Evolutionary conservation across 2,888 invertebrate species (phyloP).

Genomic region (Capitulum mitella): DNA sequence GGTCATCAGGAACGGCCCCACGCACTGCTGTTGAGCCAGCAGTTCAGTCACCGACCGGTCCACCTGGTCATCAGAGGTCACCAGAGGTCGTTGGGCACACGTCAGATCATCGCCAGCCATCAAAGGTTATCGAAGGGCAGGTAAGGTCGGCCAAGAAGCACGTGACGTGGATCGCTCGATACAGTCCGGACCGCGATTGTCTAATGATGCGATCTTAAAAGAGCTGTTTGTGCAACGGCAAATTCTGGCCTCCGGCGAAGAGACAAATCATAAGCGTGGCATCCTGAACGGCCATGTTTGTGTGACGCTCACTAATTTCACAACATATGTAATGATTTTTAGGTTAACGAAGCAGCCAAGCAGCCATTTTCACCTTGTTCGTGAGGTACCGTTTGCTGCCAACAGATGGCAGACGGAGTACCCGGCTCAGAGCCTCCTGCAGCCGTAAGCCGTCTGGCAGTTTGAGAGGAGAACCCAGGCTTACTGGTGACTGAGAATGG

Average conservation of each 20-base stretch:
- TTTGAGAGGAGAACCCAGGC: conserved; percentile 47
- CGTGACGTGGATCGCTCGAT: no score
- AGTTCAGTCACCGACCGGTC: conserved; percentile 91
- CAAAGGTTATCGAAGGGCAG: no score
- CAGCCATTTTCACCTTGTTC: conserved; percentile 66
- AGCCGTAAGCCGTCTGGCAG: conserved; percentile 56
- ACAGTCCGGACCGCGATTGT: neutral
- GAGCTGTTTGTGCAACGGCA: neutral
- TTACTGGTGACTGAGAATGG: conserved; percentile 44
- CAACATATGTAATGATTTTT: no score
- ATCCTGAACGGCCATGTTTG: no score
- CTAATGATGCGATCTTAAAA: neutral
- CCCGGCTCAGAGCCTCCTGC: conserved; percentile 62
- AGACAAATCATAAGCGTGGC: no score
- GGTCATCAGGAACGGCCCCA: conserved; percentile 69
- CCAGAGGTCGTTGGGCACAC: conserved; percentile 33
- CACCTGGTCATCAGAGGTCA: conserved; percentile 47
- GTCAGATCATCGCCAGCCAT: conserved; percentile 47
- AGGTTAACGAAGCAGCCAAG: no score
- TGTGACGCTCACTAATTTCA: no score
- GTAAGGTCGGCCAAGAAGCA: no score
- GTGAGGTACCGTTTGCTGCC: conserved; percentile 92
- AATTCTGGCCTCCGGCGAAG: no score
- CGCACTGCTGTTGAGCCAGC: conserved; percentile 95
- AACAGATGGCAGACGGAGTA: conserved; percentile 80